Evolutionary conservation across 2,113 vertebrate genomes (phyloP).

Genomic region (Raja brachyura): DNA sequence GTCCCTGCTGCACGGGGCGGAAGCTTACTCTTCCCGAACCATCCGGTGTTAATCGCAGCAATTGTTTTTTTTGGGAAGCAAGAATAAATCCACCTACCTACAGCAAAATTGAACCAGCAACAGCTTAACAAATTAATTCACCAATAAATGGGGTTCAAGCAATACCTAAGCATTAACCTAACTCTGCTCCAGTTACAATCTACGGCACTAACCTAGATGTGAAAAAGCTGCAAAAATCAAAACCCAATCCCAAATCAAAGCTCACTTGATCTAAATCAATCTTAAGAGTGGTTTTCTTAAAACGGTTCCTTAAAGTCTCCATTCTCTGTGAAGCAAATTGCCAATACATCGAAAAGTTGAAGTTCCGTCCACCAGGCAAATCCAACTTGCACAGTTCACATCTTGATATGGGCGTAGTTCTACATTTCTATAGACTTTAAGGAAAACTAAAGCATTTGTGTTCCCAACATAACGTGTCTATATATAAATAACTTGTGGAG

Average conservation of each 20-base stretch:
- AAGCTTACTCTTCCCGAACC: conserved; percentile 70
- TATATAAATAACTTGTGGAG: too few species aligned
- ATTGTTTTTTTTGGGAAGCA: conserved; percentile 66
- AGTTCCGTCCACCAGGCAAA: background rate
- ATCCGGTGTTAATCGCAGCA: conserved; percentile 67
- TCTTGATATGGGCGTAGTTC: too few species aligned
- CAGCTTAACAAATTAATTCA: background rate
- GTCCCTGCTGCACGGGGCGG: conserved; percentile 71
- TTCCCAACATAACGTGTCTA: background rate
- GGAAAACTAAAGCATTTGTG: background rate
- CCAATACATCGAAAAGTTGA: background rate
- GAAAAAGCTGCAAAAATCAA: background rate
- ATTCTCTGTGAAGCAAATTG: background rate
- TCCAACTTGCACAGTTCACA: background rate
- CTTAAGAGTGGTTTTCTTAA: background rate
- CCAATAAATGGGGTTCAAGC: background rate
- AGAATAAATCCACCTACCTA: conserved; percentile 82
- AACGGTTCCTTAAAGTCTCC: too few species aligned
- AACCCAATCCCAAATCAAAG: background rate
- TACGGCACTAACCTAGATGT: background rate
- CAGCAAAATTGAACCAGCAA: background rate
- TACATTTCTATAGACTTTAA: background rate
- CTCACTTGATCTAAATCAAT: background rate
- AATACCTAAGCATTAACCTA: background rate
- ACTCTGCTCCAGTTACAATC: background rate